Conservation (phyloP, 2,888 invertebrate species). For the Heliconius charithonia region DNA sequence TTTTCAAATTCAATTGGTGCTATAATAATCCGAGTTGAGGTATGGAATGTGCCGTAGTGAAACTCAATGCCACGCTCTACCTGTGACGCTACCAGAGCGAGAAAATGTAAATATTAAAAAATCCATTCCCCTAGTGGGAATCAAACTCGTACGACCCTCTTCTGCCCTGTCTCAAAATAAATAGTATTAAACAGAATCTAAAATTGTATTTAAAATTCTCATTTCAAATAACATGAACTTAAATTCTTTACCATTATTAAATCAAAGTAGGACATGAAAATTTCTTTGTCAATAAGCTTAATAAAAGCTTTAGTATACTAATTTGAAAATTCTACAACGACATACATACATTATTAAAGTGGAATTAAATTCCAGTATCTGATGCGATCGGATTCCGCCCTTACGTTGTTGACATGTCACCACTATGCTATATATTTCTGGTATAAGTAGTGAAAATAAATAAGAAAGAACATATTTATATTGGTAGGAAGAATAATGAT, state of each 20-base stretch:
- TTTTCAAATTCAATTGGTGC: too few species aligned
- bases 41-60: too few species aligned
- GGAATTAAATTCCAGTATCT: conserved; percentile 17
- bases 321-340: conserved; percentile 20
- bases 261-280: background rate
- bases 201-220: background rate
- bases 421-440: conserved; percentile 10
- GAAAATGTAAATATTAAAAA: too few species aligned
- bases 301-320: conserved; percentile 17
- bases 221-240: background rate
- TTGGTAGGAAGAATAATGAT: background rate
- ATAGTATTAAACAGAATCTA: background rate
- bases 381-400: conserved; percentile 17
- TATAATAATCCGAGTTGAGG: too few species aligned
- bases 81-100: too few species aligned
- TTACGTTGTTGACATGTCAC: conserved; percentile 25
- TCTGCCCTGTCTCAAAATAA: background rate
- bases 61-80: too few species aligned
- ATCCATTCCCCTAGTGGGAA: too few species aligned
- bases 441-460: conserved; percentile 14
- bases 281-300: background rate
- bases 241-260: background rate
- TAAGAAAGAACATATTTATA: conserved; percentile 8
- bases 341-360: conserved; percentile 13
- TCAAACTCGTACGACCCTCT: too few species aligned